phyloP scores from a whole-genome alignment of 1,140 invertebrate genomes.

The Drosophila kurseongensis region DNA sequence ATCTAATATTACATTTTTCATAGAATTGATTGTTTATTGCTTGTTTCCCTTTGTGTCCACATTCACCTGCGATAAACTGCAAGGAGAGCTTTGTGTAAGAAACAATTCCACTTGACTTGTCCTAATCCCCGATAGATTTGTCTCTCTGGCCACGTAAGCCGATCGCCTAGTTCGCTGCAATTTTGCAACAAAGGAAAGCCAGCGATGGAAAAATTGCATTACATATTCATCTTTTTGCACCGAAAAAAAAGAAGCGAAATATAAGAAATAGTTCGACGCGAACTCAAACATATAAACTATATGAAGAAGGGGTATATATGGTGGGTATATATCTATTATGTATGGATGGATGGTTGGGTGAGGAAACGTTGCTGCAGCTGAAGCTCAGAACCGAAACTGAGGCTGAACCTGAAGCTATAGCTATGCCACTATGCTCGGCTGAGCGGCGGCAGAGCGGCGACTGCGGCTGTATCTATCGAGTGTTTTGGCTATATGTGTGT shows the following conservation, averaged over 20 bases:
- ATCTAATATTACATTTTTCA: not conserved
- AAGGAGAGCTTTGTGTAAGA: not conserved
- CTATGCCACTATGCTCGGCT: conserved; percentile 36
- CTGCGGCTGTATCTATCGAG: conserved; percentile 73
- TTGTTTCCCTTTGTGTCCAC: not conserved
- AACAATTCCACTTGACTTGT: conserved; percentile 53
- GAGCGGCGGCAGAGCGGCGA: conserved; percentile 25
- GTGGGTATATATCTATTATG: conserved; percentile 9
- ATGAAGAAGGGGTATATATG: conserved; percentile 9
- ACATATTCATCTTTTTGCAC: conserved; percentile 55
- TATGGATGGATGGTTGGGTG: conserved; percentile 42
- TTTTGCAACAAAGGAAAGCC: conserved; percentile 72
- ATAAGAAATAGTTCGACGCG: conserved; percentile 20
- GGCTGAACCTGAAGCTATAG: conserved; percentile 46
- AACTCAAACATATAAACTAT: conserved; percentile 25
- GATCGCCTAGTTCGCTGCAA: conserved; percentile 42
- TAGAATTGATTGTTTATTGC: not conserved
- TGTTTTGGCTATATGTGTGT: conserved; percentile 79
- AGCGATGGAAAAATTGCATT: conserved; percentile 55
- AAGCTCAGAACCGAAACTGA: conserved; percentile 69
- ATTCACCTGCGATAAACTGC: not conserved
- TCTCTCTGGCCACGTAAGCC: conserved; percentile 63
- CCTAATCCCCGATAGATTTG: conserved; percentile 59
- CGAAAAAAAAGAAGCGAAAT: conserved; percentile 29
- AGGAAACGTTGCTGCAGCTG: conserved; percentile 68